These are phyloP conservation scores for Amphiprion ocellaris DNA, from an alignment of 2,113 vertebrate genomes.

Conservation along the genomic window DNA sequence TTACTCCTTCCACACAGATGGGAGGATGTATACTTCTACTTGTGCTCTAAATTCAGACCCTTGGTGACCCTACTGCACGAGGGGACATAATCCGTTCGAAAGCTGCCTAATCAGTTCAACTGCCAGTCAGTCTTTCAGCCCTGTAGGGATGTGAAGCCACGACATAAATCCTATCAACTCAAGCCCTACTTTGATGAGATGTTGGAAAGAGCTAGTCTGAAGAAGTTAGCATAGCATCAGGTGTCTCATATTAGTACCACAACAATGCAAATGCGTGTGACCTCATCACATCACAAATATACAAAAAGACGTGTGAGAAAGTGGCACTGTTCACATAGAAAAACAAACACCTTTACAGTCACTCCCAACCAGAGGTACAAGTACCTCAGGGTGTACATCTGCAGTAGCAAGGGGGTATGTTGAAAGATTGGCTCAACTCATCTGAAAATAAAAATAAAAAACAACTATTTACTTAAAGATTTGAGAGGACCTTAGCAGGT, in stretches of 20 bases:
- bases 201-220: slow-evolving; percentile 47
- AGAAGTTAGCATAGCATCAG: slow-evolving; percentile 17
- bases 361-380: no score
- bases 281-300: neutral
- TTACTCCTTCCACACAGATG: no score
- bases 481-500: no score
- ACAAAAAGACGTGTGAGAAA: neutral
- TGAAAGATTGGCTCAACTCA: no score
- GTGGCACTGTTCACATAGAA: neutral
- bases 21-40: no score
- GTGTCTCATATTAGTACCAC: neutral
- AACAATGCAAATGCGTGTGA: neutral
- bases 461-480: no score
- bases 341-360: no score
- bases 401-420: no score
- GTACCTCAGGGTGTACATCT: no score
- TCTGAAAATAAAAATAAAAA: no score
- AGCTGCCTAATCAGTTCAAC: slow-evolving; percentile 70
- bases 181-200: slow-evolving; percentile 71
- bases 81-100: slow-evolving; percentile 51
- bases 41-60: slow-evolving; percentile 15
- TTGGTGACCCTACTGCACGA: slow-evolving; percentile 23
- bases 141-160: slow-evolving; percentile 28
- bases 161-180: slow-evolving; percentile 75
- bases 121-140: slow-evolving; percentile 61